phyloP scores from a whole-genome alignment of 2,797 vertebrate species.

The Poeciliopsis turneri region DNA sequence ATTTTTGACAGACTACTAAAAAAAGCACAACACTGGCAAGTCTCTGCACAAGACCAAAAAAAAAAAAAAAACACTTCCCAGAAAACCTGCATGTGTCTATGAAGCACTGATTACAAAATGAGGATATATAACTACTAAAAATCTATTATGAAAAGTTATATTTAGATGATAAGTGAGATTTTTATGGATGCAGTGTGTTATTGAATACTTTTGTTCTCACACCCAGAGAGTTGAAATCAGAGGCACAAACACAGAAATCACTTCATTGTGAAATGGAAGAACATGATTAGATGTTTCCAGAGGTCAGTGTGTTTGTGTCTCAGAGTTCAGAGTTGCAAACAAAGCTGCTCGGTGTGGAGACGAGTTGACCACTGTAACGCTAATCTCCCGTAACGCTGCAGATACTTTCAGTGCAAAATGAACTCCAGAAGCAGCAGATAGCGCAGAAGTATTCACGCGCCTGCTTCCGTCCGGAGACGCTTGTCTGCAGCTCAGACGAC shows the following conservation, averaged over 20 bases:
- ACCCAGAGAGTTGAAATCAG: neutral
- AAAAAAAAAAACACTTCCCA: neutral
- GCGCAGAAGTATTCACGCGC: neutral
- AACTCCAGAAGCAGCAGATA: neutral
- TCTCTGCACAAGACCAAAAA: neutral
- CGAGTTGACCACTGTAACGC: neutral
- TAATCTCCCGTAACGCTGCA: neutral
- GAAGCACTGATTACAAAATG: neutral
- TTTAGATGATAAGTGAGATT: neutral
- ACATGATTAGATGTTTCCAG: neutral
- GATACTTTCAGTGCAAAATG: neutral
- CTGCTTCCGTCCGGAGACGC: conserved; percentile 1
- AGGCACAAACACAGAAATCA: neutral
- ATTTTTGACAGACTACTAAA: neutral
- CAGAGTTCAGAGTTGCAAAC: neutral
- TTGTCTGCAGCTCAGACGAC: conserved; percentile 31
- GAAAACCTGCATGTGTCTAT: neutral
- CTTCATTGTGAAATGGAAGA: neutral
- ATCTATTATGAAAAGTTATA: neutral
- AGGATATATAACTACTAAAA: neutral
- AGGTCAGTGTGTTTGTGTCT: neutral
- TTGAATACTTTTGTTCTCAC: neutral
- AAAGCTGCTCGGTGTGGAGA: neutral
- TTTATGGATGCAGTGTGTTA: neutral
- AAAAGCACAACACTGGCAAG: neutral